These are phyloP conservation scores for Apamea crenata DNA, from an alignment of 2,888 invertebrate genomes.

Conservation along the genomic window DNA sequence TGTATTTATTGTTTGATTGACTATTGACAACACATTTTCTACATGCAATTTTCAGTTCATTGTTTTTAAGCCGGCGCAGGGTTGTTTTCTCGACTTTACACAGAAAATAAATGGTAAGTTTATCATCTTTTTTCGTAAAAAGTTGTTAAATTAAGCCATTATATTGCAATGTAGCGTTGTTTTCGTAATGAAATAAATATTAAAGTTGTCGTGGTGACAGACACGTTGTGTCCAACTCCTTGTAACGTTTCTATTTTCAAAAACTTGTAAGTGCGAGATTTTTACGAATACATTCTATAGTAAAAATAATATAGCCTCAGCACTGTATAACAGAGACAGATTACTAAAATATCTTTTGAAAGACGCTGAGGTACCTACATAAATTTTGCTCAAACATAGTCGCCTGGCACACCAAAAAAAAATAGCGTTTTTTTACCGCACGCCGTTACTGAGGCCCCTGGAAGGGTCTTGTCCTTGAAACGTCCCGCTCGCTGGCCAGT, in stretches of 20 bases:
- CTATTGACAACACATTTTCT: conserved; percentile 35
- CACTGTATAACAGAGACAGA: not conserved
- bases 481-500: not conserved
- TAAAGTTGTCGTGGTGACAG: not conserved
- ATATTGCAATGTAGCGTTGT: not conserved
- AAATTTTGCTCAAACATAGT: not conserved
- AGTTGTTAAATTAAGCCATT: not conserved
- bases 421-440: not conserved
- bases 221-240: conserved; percentile 18
- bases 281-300: not conserved
- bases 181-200: not conserved
- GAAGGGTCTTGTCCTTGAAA: not conserved
- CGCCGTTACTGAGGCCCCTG: no score
- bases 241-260: conserved; percentile 64
- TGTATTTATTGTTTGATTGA: not conserved
- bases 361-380: not conserved
- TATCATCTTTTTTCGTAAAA: not conserved
- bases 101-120: conserved; percentile 49
- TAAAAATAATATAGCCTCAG: not conserved
- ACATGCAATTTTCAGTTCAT: conserved; percentile 58
- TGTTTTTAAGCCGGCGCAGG: conserved; percentile 67
- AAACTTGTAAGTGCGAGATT: conserved; percentile 37
- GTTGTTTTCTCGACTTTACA: conserved; percentile 64
- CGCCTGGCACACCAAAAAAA: no score
- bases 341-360: not conserved